phyloP scores from a whole-genome alignment of 2,888 invertebrate genomes.

The Euproctis similis region DNA sequence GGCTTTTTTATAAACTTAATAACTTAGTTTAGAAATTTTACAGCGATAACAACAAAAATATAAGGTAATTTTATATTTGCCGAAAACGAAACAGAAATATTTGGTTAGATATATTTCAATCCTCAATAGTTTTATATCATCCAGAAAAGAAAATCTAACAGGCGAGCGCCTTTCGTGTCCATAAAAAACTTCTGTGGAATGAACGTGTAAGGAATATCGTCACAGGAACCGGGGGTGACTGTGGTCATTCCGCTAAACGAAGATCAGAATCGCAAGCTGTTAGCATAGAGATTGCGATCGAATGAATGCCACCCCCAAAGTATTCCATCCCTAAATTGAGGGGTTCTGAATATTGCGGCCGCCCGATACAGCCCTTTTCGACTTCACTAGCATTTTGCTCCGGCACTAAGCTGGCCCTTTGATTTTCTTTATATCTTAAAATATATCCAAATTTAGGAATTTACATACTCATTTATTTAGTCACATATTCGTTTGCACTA shows the following conservation, averaged over 20 bases:
- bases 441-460: conserved; percentile 40
- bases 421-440: conserved; percentile 53
- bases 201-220: conserved; percentile 72
- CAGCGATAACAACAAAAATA: too few relatives aligned
- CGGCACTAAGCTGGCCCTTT: conserved; percentile 52
- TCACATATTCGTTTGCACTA: conserved; percentile 28
- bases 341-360: conserved; percentile 67
- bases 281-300: conserved; percentile 76
- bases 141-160: conserved; percentile 49
- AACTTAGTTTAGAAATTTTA: too few relatives aligned
- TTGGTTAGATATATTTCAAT: conserved; percentile 23
- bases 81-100: conserved; percentile 18
- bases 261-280: conserved; percentile 76
- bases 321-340: conserved; percentile 69
- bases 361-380: conserved; percentile 59
- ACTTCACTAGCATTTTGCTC: conserved; percentile 58
- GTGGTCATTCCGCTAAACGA: conserved; percentile 76
- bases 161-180: conserved; percentile 53
- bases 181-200: conserved; percentile 68
- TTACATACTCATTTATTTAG: conserved; percentile 30
- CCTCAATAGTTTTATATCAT: conserved; percentile 43
- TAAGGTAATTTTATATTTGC: too few relatives aligned
- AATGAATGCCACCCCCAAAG: conserved; percentile 68
- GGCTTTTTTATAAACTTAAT: too few relatives aligned
- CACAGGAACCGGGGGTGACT: conserved; percentile 65